Conservation (phyloP, 2,888 invertebrate genomes). For the Trichogramma evanescens region DNA sequence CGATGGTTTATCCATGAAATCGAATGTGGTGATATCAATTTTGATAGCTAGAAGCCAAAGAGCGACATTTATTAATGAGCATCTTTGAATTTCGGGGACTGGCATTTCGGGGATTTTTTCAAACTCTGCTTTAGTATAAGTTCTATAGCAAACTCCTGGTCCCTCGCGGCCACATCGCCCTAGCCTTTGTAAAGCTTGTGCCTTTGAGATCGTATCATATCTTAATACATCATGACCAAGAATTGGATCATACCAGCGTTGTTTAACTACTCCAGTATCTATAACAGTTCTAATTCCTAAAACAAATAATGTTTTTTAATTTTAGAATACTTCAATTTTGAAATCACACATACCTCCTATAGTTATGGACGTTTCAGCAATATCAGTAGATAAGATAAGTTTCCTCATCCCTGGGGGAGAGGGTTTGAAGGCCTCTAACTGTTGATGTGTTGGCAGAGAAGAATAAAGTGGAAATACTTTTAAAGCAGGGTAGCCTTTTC, state of each 20-base stretch:
- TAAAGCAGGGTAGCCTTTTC: slow-evolving; percentile 58
- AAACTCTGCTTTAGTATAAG: slow-evolving; percentile 75
- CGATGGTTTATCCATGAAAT: slow-evolving; percentile 85
- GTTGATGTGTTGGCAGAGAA: slow-evolving; percentile 77
- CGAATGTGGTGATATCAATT: slow-evolving; percentile 74
- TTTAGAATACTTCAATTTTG: background rate
- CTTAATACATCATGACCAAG: slow-evolving; percentile 79
- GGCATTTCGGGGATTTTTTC: slow-evolving; percentile 63
- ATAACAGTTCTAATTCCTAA: slow-evolving; percentile 79
- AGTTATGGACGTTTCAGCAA: slow-evolving; percentile 96
- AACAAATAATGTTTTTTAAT: too few species aligned
- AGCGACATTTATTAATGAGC: slow-evolving; percentile 62
- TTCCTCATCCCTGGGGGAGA: slow-evolving; percentile 73
- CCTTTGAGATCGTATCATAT: slow-evolving; percentile 77
- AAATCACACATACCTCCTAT: slow-evolving; percentile 59
- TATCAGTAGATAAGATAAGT: slow-evolving; percentile 90
- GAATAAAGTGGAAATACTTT: slow-evolving; percentile 86
- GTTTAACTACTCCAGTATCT: slow-evolving; percentile 88
- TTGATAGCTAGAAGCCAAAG: slow-evolving; percentile 80
- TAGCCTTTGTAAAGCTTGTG: slow-evolving; percentile 88
- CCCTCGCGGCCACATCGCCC: slow-evolving; percentile 87
- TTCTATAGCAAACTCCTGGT: slow-evolving; percentile 78
- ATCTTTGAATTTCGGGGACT: slow-evolving; percentile 79
- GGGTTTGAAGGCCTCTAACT: slow-evolving; percentile 77
- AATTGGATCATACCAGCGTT: slow-evolving; percentile 70